phyloP scores from a whole-genome alignment of 2,888 invertebrate species.

The Melinopterus prodromus region DNA sequence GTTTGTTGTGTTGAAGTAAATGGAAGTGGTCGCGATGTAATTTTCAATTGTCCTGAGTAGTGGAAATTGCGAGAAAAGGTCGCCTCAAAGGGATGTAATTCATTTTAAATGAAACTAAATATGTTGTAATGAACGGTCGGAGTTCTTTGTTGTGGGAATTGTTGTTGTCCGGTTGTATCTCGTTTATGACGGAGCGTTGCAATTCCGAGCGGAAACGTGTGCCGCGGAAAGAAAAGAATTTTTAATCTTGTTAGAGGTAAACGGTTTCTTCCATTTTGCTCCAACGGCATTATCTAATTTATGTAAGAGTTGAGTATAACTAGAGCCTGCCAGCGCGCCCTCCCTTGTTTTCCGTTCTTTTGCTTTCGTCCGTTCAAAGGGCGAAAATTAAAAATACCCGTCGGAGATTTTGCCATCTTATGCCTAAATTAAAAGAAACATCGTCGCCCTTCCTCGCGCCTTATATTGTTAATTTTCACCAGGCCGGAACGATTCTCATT shows the following conservation, averaged over 20 bases:
- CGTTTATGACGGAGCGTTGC: neutral
- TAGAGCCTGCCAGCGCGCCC: neutral
- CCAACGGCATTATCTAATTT: constrained; percentile 28
- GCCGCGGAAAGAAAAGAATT: constrained; percentile 27
- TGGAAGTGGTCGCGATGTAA: neutral
- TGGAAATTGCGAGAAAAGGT: neutral
- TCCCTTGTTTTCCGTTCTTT: constrained; percentile 12
- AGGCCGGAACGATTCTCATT: constrained; percentile 12
- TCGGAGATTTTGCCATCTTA: constrained; percentile 19
- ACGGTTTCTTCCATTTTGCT: constrained; percentile 6
- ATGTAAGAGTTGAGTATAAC: constrained; percentile 28
- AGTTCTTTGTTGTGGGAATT: neutral
- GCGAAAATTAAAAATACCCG: constrained; percentile 5
- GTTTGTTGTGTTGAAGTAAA: neutral
- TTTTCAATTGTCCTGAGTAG: neutral
- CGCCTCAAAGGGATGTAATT: neutral
- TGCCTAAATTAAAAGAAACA: constrained; percentile 18
- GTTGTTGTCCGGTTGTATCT: neutral
- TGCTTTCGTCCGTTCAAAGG: constrained; percentile 14
- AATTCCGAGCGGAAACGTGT: constrained; percentile 21
- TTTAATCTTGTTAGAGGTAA: constrained; percentile 31
- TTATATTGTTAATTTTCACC: constrained; percentile 25
- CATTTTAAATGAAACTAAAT: neutral
- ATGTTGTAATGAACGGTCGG: neutral
- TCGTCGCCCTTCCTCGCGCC: neutral